A percentile compares a stretch with the other conserved stretches of the same genome.
Conservation (phyloP, 2,797 vertebrate species). For the Semaprochilodus insignis region DNA sequence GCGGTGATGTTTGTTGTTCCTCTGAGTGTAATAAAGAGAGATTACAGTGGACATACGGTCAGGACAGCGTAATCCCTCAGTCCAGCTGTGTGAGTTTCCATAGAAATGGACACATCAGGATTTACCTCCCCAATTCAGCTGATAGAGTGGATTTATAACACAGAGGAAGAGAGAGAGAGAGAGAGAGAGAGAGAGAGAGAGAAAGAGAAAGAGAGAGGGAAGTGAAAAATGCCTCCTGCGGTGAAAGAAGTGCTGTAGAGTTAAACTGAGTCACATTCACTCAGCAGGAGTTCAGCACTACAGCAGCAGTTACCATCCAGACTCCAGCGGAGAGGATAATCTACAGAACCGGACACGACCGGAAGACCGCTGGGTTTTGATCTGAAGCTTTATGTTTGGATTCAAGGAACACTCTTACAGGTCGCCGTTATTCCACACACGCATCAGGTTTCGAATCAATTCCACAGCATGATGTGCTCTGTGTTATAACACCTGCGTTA, state of each 20-base stretch:
- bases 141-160: neutral
- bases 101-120: neutral
- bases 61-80: neutral
- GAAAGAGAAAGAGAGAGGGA: neutral
- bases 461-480: no score
- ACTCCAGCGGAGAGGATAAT: no score
- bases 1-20: neutral
- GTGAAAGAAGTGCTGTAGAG: neutral
- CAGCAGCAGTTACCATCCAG: no score
- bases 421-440: no score
- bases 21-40: slow-evolving; percentile 2
- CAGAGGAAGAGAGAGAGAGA: neutral
- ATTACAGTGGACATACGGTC: slow-evolving; percentile 6
- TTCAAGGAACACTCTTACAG: no score
- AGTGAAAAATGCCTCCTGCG: neutral
- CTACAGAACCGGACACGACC: no score
- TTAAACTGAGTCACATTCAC: neutral
- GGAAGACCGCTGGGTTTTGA: no score
- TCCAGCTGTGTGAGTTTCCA: slow-evolving; percentile 4
- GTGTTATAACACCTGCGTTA: no score
- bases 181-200: neutral
- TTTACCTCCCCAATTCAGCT: no score
- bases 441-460: no score
- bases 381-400: no score
- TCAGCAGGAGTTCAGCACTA: neutral